Evolutionary conservation across 2,888 invertebrate genomes (phyloP).

Genomic region (Spilarctia lutea): DNA sequence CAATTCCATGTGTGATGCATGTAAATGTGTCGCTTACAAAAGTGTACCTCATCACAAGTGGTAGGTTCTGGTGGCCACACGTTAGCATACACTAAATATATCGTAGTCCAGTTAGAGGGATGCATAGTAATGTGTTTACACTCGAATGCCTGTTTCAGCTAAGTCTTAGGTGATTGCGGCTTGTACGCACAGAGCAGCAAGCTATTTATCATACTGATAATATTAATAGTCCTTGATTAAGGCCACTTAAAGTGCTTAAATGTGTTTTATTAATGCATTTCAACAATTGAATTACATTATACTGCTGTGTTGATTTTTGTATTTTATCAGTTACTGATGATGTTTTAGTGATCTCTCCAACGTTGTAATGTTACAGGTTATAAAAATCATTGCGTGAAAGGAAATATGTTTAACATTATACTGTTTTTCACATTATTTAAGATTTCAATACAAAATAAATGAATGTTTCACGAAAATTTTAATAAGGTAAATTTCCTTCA

Average conservation of each 20-base stretch:
- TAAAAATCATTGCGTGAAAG: too few species aligned
- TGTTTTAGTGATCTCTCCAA: too few species aligned
- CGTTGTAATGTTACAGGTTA: too few species aligned
- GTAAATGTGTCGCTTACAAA: not conserved
- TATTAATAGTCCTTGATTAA: constrained; percentile 1
- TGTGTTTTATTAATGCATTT: not conserved
- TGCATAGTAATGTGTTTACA: constrained; percentile 50
- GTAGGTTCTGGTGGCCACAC: constrained; percentile 17
- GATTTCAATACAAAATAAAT: too few species aligned
- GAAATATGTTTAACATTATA: too few species aligned
- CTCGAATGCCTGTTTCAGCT: constrained; percentile 36
- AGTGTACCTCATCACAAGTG: not conserved
- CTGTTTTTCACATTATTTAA: too few species aligned
- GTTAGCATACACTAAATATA: constrained; percentile 55
- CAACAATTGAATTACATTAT: too few species aligned
- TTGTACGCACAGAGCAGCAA: constrained; percentile 13
- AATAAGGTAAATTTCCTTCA: too few species aligned
- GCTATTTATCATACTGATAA: not conserved
- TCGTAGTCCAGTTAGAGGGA: constrained; percentile 42
- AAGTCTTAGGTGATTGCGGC: constrained; percentile 44
- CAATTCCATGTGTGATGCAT: not conserved
- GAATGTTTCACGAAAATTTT: too few species aligned
- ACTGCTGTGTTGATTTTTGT: too few species aligned
- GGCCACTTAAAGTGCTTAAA: not conserved
- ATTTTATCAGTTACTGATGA: too few species aligned